A percentile compares a stretch with the other conserved stretches of the same genome.
These are phyloP conservation scores for Bombus confusus DNA, from an alignment of 1,140 invertebrate species.

Conservation along the genomic window DNA sequence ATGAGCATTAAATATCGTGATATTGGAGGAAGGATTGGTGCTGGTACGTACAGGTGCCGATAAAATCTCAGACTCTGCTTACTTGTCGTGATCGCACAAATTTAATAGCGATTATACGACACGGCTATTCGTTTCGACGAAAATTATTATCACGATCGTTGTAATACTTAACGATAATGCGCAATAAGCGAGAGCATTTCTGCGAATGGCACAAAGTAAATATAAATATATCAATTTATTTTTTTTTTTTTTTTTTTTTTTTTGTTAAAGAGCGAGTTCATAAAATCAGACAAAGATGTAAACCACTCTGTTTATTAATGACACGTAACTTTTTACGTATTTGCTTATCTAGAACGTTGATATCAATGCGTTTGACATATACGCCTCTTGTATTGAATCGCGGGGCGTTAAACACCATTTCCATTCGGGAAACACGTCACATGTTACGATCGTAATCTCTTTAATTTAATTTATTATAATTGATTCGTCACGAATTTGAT, in stretches of 20 bases:
- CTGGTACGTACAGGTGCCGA: slow-evolving; percentile 5
- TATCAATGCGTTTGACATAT: background rate
- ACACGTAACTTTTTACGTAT: background rate
- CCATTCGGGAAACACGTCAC: background rate
- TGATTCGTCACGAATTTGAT: background rate
- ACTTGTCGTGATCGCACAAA: background rate
- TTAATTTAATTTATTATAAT: background rate
- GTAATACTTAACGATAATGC: background rate
- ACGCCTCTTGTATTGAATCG: slow-evolving; percentile 51
- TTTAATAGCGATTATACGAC: background rate
- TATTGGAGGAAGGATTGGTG: background rate
- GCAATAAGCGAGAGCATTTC: background rate
- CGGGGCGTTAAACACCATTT: background rate
- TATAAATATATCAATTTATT: background rate
- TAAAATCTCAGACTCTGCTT: slow-evolving; percentile 9
- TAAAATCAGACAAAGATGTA: background rate
- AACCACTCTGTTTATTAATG: background rate
- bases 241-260: background rate
- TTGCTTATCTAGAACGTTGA: slow-evolving; percentile 8
- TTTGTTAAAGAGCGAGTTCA: fast-evolving
- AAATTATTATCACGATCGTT: too few species aligned
- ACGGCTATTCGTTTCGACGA: background rate
- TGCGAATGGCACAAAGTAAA: background rate
- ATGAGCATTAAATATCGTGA: background rate
- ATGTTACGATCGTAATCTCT: background rate